Evolutionary conservation across 2,888 invertebrate genomes (phyloP).

Genomic region (Tetramorium bicarinatum): DNA sequence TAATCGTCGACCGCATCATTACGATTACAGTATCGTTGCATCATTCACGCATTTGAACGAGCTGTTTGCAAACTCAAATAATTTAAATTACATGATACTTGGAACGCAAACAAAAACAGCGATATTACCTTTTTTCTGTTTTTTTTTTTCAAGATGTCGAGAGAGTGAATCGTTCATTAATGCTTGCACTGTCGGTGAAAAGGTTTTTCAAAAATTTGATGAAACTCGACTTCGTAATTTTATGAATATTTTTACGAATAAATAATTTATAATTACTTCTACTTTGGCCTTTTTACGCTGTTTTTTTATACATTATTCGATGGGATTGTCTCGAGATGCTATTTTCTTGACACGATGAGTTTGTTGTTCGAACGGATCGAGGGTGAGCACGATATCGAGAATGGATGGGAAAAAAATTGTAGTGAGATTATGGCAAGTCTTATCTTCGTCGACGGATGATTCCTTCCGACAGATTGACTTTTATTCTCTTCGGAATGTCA

Average conservation of each 20-base stretch:
- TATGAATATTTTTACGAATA: neutral
- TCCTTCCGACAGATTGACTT: conserved; percentile 54
- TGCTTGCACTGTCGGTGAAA: neutral
- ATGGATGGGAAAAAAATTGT: neutral
- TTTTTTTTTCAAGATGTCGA: neutral
- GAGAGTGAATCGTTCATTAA: neutral
- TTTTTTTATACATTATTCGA: neutral
- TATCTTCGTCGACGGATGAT: conserved; percentile 35
- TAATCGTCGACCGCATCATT: conserved; percentile 52
- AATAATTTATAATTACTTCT: neutral
- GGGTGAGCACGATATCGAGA: conserved; percentile 17
- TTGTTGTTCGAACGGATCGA: neutral
- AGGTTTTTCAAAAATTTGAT: neutral
- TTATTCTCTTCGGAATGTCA: conserved; percentile 37
- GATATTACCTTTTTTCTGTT: neutral
- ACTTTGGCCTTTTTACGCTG: neutral
- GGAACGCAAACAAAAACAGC: neutral
- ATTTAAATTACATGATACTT: conserved; percentile 12
- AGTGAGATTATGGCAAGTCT: conserved; percentile 39
- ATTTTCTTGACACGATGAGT: neutral
- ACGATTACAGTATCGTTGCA: conserved; percentile 43
- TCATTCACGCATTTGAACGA: conserved; percentile 7
- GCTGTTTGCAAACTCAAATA: conserved; percentile 5
- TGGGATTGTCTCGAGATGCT: neutral
- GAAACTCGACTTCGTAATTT: neutral